Evolutionary conservation across 1,140 invertebrate genomes (phyloP).

Genomic region (Drosophila nebulosa): DNA sequence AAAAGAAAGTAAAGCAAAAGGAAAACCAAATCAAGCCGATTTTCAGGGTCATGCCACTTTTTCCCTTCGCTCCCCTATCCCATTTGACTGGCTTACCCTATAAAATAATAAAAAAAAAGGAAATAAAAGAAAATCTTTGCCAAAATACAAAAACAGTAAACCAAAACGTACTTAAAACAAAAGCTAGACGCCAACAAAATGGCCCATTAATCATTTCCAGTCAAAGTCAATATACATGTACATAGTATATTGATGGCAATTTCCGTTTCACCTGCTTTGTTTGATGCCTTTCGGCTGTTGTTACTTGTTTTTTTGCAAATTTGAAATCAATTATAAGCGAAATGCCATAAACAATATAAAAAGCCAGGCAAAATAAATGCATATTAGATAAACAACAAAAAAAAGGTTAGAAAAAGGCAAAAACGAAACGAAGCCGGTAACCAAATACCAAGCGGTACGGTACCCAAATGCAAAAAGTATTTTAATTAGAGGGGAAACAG

Average conservation of each 20-base stretch:
- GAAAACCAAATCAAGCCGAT: slow-evolving; percentile 65
- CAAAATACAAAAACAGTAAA: slow-evolving; percentile 15
- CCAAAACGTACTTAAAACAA: slow-evolving; percentile 61
- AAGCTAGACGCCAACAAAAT: slow-evolving; percentile 27
- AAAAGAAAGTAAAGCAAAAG: slow-evolving; percentile 20
- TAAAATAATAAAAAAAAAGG: slow-evolving; percentile 16
- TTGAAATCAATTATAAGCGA: slow-evolving; percentile 62
- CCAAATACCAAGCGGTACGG: slow-evolving; percentile 62
- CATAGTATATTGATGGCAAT: slow-evolving; percentile 41
- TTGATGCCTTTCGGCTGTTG: not conserved
- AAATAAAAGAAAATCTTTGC: slow-evolving; percentile 34
- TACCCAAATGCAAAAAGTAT: slow-evolving; percentile 17
- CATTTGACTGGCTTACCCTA: not conserved
- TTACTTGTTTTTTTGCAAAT: slow-evolving; percentile 27
- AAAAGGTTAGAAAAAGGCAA: not conserved
- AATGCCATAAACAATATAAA: slow-evolving; percentile 38
- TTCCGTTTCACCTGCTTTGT: not conserved
- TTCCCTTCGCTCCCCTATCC: not conserved
- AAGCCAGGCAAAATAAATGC: slow-evolving; percentile 40
- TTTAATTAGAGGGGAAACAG: slow-evolving; percentile 26
- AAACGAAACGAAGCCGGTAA: slow-evolving; percentile 25
- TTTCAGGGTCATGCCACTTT: slow-evolving; percentile 59
- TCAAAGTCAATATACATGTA: slow-evolving; percentile 35
- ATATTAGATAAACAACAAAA: slow-evolving; percentile 38
- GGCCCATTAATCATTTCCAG: slow-evolving; percentile 65